These are phyloP conservation scores for Arctopsyche grandis DNA, from an alignment of 1,140 invertebrate species.

Conservation along the genomic window DNA sequence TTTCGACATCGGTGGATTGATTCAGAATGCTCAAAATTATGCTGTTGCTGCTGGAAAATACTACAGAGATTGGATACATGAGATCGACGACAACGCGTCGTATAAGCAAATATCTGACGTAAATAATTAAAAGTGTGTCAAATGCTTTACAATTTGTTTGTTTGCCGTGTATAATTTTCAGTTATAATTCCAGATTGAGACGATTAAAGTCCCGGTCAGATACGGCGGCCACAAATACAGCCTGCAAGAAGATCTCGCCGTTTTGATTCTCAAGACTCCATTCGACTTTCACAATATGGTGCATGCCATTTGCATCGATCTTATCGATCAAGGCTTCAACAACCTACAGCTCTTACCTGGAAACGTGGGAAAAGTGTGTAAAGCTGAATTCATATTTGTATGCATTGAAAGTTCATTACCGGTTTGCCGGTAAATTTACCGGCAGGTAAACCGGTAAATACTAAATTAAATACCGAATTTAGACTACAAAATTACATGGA, in stretches of 20 bases:
- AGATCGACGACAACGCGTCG: no score
- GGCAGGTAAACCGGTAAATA: no score
- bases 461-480: no score
- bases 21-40: neutral
- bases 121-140: neutral
- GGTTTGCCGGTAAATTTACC: no score
- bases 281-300: conserved; percentile 3
- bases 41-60: conserved; percentile 36
- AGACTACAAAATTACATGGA: no score
- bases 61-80: conserved; percentile 14
- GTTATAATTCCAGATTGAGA: neutral
- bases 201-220: neutral
- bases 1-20: neutral
- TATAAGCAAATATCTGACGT: conserved; percentile 16
- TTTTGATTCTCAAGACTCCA: neutral
- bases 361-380: conserved; percentile 14
- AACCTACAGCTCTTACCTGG: neutral
- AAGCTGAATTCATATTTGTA: no score
- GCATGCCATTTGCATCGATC: conserved; percentile 26
- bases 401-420: no score
- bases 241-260: conserved; percentile 7
- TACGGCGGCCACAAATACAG: neutral
- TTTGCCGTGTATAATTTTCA: no score
- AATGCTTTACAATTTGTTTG: neutral
- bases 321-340: neutral